These are phyloP conservation scores for Drosophila gaucha DNA, from an alignment of 2,888 invertebrate species.

Conservation along the genomic window DNA sequence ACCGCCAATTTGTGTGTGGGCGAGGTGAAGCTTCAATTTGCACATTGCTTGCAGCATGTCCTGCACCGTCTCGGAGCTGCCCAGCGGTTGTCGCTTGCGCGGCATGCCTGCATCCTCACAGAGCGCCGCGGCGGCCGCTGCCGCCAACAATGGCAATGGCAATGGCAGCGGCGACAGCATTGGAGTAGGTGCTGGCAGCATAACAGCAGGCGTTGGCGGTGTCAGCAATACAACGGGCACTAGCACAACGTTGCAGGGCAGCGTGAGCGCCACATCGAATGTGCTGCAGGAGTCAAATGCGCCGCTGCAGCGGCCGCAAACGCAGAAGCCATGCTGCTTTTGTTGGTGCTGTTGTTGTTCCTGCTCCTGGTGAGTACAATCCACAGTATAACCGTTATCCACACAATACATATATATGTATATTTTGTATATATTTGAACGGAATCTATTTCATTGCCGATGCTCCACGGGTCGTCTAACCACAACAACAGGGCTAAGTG, in stretches of 20 bases:
- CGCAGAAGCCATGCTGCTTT: slow-evolving; percentile 88
- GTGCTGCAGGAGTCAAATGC: slow-evolving; percentile 83
- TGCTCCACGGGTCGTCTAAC: slow-evolving; percentile 45
- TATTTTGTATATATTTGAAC: slow-evolving; percentile 27
- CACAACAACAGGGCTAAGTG: slow-evolving; percentile 83
- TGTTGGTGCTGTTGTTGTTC: slow-evolving; percentile 90
- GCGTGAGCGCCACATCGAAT: slow-evolving; percentile 63
- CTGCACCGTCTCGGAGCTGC: slow-evolving; percentile 86
- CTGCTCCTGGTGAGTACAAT: slow-evolving; percentile 87
- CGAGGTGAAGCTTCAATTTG: not conserved
- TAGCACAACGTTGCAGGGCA: slow-evolving; percentile 54
- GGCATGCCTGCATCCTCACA: slow-evolving; percentile 84
- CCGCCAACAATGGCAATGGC: slow-evolving; percentile 75
- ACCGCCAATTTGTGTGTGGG: slow-evolving; percentile 1
- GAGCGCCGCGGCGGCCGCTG: slow-evolving; percentile 48
- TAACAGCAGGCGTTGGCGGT: slow-evolving; percentile 70
- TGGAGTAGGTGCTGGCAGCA: slow-evolving; percentile 72
- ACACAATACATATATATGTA: slow-evolving; percentile 6
- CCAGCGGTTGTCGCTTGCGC: slow-evolving; percentile 85
- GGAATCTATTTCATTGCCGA: slow-evolving; percentile 42
- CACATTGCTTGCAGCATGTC: slow-evolving; percentile 85
- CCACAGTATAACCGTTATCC: slow-evolving; percentile 9
- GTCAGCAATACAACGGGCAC: slow-evolving; percentile 59
- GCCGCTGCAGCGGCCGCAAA: slow-evolving; percentile 84
- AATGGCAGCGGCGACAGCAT: slow-evolving; percentile 35